Evolutionary conservation across 2,113 vertebrate genomes (phyloP).

Genomic region (Coptodon bakossiorum): DNA sequence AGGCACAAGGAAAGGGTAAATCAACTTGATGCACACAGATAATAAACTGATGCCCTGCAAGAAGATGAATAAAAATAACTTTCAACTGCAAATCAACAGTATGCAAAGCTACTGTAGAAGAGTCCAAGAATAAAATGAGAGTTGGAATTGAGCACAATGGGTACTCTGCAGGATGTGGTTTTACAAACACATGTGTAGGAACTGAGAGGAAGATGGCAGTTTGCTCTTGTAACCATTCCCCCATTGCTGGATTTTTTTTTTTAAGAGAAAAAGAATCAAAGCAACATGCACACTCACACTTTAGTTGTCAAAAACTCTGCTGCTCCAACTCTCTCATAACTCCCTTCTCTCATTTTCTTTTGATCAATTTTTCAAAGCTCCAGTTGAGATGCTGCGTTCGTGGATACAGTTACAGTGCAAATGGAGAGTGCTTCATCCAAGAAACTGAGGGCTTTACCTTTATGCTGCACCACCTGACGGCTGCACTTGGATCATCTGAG

Average conservation of each 20-base stretch:
- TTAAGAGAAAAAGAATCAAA: not conserved
- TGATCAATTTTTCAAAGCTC: constrained; percentile 11
- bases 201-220: not conserved
- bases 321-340: not conserved
- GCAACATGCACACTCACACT: not conserved
- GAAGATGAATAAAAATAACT: not conserved
- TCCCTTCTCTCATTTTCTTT: not conserved
- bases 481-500: not conserved
- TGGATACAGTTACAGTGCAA: not conserved
- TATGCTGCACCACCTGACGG: not conserved
- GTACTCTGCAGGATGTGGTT: not conserved
- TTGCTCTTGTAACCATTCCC: not conserved
- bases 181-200: not conserved
- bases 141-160: not conserved
- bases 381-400: not conserved
- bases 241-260: not conserved
- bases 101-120: not conserved
- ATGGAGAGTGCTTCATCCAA: not conserved
- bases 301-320: not conserved
- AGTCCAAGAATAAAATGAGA: not conserved
- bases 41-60: not conserved
- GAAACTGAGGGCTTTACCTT: not conserved
- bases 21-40: not conserved
- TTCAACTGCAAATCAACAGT: not conserved
- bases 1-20: not conserved